Base-by-base conservation (phyloP, 2,113 vertebrate species). In the Muscicapa adusta region DNA sequence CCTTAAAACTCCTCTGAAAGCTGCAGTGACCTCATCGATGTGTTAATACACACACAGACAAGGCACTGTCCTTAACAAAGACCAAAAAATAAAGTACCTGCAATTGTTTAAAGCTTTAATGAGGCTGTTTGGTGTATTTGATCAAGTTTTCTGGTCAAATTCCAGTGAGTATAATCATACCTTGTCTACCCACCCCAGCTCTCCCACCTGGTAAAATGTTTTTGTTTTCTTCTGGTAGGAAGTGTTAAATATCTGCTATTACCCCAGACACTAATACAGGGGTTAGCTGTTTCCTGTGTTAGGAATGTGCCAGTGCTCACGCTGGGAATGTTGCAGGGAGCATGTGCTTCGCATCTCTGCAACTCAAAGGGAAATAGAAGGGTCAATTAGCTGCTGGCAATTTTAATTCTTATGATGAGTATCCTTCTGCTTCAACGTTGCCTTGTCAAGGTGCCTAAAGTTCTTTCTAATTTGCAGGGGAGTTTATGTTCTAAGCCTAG, bases 121-220 rank as follows among this genome's bases (percentile, higher is more conserved):
- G 2, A 43, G 34, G 51, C n/a, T 56, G 38, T 70, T 88, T 19
- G 17, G 20, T 77, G 28, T 74, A 48, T 66, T 73, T 84, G 56
- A 80, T 51, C 56, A 24, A 66, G 38, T 40, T 33, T 89, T 92
- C 76, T 92, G 88, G 91, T 68, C 23, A 13, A 63, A 73, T 57
- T 95, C 88, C 72, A 67, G 22, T 23, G 56, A 67, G 47, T 53
- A 26, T 88, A 88, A 80, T 95, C 85, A 79, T 71, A 86, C 38
- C 50, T 91, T 8, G 0, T 63, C 73, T 92, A 36, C 85, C 63
- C 60, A 58, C 79, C 81, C 29, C 33, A 75, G 66, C 58, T 92
- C 24, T 96, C 81, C 86, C 22, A 34, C 81, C 74, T 66, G 72
- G 66, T 81, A 77, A 93, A 81, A 81, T 60, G 47, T 65, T 81